phyloP scores from a whole-genome alignment of 2,113 vertebrate species.

The Lophotis ruficrista region DNA sequence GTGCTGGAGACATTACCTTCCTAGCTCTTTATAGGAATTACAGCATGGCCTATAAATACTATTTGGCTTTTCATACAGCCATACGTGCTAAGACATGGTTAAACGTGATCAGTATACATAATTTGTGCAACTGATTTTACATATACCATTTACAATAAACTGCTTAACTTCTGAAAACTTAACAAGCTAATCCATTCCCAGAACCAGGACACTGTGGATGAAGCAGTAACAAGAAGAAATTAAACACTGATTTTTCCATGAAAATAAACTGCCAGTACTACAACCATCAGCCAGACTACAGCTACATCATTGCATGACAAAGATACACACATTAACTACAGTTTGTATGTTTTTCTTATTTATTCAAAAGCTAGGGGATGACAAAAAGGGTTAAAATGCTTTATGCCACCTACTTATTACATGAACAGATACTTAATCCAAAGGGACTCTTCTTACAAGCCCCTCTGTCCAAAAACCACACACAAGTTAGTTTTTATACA shows the following conservation, averaged over 20 bases:
- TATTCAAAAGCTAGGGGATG: slow-evolving; percentile 75
- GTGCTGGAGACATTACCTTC: not conserved
- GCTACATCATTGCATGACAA: not conserved
- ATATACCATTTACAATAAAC: not conserved
- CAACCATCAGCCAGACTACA: not conserved
- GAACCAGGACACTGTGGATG: not conserved
- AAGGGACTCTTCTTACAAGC: slow-evolving; percentile 67
- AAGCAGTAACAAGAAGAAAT: not conserved
- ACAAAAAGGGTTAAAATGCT: slow-evolving; percentile 72
- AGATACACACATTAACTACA: slow-evolving; percentile 59
- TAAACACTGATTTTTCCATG: not conserved
- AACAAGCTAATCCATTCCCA: not conserved
- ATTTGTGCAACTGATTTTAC: not conserved
- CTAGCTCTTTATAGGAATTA: not conserved
- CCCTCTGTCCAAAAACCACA: slow-evolving; percentile 75
- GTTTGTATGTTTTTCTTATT: slow-evolving; percentile 63
- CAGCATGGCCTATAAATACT: not conserved
- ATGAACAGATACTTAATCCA: slow-evolving; percentile 64
- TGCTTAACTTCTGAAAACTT: not conserved
- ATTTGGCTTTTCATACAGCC: not conserved
- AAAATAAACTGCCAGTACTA: not conserved
- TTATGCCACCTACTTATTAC: slow-evolving; percentile 65
- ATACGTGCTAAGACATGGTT: not conserved
- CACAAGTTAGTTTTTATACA: slow-evolving; percentile 88
- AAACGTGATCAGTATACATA: not conserved